phyloP scores from a whole-genome alignment of 2,888 invertebrate species.

The Panopea generosa region DNA sequence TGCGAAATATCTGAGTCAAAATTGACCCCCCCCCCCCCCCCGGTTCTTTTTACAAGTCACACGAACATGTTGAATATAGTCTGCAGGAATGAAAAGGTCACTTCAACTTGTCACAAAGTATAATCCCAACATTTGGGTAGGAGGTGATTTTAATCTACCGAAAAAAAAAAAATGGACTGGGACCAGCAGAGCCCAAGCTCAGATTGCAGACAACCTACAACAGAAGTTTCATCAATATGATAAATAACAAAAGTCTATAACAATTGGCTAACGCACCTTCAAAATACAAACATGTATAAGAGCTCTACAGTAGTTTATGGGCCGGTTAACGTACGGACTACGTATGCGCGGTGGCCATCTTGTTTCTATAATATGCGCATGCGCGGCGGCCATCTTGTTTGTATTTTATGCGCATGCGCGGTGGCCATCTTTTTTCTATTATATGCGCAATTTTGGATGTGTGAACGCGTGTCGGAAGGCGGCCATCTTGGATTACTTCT shows the following conservation, averaged over 20 bases:
- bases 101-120: neutral
- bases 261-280: conserved; percentile 16
- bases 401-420: too few relatives aligned
- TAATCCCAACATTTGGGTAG: conserved; percentile 17
- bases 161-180: conserved; percentile 25
- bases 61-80: conserved; percentile 13
- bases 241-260: conserved; percentile 14
- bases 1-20: conserved; percentile 15
- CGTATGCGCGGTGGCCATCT: too few relatives aligned
- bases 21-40: neutral
- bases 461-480: too few relatives aligned
- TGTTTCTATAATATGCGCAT: too few relatives aligned
- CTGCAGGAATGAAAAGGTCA: conserved; percentile 13
- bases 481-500: too few relatives aligned
- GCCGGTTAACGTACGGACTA: too few relatives aligned
- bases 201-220: conserved; percentile 17
- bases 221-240: conserved; percentile 4
- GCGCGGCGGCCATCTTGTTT: too few relatives aligned
- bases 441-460: too few relatives aligned
- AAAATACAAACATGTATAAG: conserved; percentile 24
- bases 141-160: conserved; percentile 23
- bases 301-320: too few relatives aligned
- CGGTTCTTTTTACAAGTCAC: conserved; percentile 9
- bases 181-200: neutral
- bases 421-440: too few relatives aligned